Base-by-base conservation (phyloP, 1,140 invertebrate genomes). In the Mya arenaria region DNA sequence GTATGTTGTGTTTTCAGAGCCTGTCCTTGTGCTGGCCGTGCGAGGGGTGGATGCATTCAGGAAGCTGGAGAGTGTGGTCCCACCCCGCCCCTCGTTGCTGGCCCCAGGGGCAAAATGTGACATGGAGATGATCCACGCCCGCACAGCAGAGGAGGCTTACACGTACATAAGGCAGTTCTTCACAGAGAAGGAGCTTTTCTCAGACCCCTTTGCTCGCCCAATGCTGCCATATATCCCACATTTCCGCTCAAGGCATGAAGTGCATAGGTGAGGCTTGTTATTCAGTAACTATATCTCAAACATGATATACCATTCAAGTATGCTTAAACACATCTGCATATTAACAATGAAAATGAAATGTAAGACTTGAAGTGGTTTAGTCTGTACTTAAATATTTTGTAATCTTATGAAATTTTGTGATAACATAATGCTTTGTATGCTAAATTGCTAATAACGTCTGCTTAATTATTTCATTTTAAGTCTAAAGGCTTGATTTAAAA, bases 31-130 rank as follows among this genome's bases (percentile, higher is more conserved):
- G 1, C 41, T 91, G 32, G 87, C 86, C 28, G 30, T 92, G 6
- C 84, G 91, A 41, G 88, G 90, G 10, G 86, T 91, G 5, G 87
- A 89, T 80, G 89, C 86, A 17, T 91, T 89, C 78, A 78, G 82
- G 30, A 86, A 83, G 34, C 63, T 92, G 25, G 71, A 84, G 19
- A 74, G 68, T 44, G 71, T 89, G 4, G 78, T 89, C 5, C 79
- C 83, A 5, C 44, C 73, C 37, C 63, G 81, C 8, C 55, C 66
- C 30, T 41, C 63, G 19, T 32, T 39, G 17, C 32, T 34, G 3
- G 73, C 80, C 32, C 58, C 74, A n/a, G 41, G 34, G 3, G 77
- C 78, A 15, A 48, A 82, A 25, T 74, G 83, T 34, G 81, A 85
- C 23, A 52, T 88, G 44, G 83, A 88, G 10, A 87, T 86, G 63